These are phyloP conservation scores for Platygyra sinensis DNA, from an alignment of 64 coral and sea anemone species.

Conservation along the genomic window DNA sequence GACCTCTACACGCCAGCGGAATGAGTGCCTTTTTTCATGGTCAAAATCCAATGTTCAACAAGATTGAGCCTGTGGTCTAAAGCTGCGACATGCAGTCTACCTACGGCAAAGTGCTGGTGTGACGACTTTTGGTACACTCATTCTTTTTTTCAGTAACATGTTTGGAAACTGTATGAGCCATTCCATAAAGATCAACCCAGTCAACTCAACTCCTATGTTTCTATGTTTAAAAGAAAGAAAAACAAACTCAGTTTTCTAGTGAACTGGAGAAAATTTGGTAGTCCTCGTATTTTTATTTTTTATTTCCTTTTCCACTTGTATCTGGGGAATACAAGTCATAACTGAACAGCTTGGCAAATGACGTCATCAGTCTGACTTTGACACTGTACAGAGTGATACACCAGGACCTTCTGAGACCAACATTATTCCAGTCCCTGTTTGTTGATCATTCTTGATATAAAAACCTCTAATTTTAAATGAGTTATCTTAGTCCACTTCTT, in stretches of 20 bases:
- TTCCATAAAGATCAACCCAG: too few species aligned
- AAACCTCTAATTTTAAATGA: neutral
- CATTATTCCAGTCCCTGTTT: neutral
- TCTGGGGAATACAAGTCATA: neutral
- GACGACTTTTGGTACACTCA: too few species aligned
- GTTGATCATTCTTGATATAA: neutral
- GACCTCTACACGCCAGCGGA: too few species aligned
- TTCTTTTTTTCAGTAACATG: neutral
- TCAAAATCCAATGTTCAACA: too few species aligned
- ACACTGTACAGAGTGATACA: neutral
- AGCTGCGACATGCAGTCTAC: too few species aligned
- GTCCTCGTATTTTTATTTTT: neutral
- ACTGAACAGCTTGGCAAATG: neutral
- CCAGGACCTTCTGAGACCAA: neutral
- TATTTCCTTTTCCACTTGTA: neutral
- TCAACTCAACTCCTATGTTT: too few species aligned
- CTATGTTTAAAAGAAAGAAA: neutral
- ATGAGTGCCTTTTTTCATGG: too few species aligned
- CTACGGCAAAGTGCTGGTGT: too few species aligned
- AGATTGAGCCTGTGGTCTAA: too few species aligned
- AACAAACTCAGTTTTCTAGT: neutral
- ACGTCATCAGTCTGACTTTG: neutral
- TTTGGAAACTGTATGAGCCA: too few species aligned
- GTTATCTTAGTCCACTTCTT: conserved; percentile 22
- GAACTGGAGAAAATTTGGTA: neutral